Base-by-base conservation (phyloP, 2,888 invertebrate species). In the Parnassius smintheus region DNA sequence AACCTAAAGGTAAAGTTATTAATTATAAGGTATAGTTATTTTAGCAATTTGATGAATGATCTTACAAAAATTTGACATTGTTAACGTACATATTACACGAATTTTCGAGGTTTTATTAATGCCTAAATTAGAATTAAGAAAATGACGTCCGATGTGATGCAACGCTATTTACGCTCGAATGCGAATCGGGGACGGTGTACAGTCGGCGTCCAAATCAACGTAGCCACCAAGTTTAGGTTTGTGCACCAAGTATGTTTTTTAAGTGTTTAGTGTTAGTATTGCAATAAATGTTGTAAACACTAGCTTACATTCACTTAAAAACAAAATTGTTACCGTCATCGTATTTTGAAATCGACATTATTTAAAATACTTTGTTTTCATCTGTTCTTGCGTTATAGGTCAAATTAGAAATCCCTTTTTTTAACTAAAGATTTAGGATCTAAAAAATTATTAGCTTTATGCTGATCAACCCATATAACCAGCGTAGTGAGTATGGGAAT, bases 131-230 rank as follows among this genome's bases (percentile, higher is more conserved):
- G 58, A 66, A 64, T 71, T 61, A 65, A 68, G 68, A 72, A 74
- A 71, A 72, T 70, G 68, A 72, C 69, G 72, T 68, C 71, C 69
- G 71, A 62, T 60, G 66, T 83, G 77, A 78, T 70, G 83, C 75
- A 83, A 83, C 61, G 64, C 50, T 54, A 65, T 68, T 72, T 67
- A 73, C 72, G 75, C 70, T 74, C 70, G 69, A 72, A 62, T 68
- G 69, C 68, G 67, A 72, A 73, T 75, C 64, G 73, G 70, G 71
- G 70, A 70, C 74, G 66, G 60, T 55, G 66, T 65, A 66, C 57
- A 57, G 44, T 45, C 60, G 54, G 25, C 57, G 49, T 56, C 60
- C 52, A 53, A 64, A 13, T 45, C 57, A 49, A 57, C 53, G 22
- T 56, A 46, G 63, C 22, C 53, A 53, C 18, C 18, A 4, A 7